Percentiles rank a stretch among this genome's conserved stretches.
These are phyloP conservation scores for Argynnis bischoffii DNA, from an alignment of 2,888 invertebrate species.

Conservation along the genomic window DNA sequence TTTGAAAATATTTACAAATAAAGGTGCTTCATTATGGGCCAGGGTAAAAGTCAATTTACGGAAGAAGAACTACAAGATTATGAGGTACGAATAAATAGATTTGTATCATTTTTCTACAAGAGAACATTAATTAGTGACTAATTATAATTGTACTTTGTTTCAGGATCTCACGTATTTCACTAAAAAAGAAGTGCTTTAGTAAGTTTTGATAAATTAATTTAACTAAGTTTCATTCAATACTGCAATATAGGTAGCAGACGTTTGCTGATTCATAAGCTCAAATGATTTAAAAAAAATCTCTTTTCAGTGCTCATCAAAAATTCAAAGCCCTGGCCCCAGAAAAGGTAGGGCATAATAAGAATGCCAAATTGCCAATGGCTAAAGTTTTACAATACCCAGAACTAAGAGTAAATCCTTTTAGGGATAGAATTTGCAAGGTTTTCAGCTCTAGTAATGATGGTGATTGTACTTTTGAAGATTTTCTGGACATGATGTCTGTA, in stretches of 20 bases:
- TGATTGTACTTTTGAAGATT: constrained; percentile 97
- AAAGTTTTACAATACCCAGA: constrained; percentile 94
- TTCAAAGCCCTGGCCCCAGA: constrained; percentile 95
- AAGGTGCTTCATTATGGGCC: constrained; percentile 83
- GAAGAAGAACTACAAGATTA: constrained; percentile 95
- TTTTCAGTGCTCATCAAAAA: constrained; percentile 90
- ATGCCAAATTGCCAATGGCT: constrained; percentile 91
- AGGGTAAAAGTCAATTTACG: constrained; percentile 91
- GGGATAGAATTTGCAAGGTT: constrained; percentile 95
- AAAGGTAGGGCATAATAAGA: constrained; percentile 93
- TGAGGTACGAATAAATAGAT: constrained; percentile 83
- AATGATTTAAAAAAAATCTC: neutral
- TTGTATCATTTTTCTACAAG: neutral
- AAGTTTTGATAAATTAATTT: constrained; percentile 66
- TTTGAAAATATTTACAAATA: neutral
- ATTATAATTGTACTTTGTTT: constrained; percentile 48
- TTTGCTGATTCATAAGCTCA: neutral
- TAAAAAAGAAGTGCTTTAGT: constrained; percentile 95
- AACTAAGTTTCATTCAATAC: neutral
- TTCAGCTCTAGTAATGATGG: constrained; percentile 94
- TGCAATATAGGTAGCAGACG: neutral
- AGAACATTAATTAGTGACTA: constrained; percentile 6
- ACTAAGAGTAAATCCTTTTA: constrained; percentile 94
- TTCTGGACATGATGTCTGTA: constrained; percentile 98
- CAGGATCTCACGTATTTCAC: constrained; percentile 97